Evolutionary conservation across 2,113 vertebrate species (phyloP).

Genomic region (Tauraco erythrolophus): DNA sequence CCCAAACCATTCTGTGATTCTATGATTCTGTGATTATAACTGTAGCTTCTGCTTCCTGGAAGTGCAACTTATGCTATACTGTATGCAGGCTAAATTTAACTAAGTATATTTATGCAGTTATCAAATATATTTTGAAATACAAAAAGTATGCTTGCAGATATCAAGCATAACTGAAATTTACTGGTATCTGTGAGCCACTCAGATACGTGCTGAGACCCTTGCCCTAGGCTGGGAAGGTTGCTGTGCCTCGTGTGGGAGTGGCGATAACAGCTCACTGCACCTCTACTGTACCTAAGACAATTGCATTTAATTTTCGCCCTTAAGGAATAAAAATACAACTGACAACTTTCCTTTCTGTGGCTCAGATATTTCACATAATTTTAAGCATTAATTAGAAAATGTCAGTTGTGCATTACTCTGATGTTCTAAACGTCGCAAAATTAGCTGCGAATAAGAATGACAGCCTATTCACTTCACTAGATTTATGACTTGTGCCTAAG

Average conservation of each 20-base stretch:
- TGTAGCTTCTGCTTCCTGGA: neutral
- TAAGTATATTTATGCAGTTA: neutral
- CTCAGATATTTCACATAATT: neutral
- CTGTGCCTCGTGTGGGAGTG: neutral
- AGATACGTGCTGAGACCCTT: neutral
- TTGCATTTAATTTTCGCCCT: neutral
- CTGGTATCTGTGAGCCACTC: neutral
- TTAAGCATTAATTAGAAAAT: neutral
- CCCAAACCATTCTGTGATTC: no score
- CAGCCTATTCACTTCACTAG: neutral
- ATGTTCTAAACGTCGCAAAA: neutral
- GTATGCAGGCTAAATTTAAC: neutral
- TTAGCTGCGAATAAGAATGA: neutral
- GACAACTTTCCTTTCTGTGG: neutral
- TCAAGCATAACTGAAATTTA: neutral
- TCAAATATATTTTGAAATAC: neutral
- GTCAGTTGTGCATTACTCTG: neutral
- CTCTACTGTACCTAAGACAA: neutral
- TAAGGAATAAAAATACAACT: neutral
- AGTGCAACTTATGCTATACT: neutral
- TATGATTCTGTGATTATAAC: no score
- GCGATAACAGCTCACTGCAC: neutral
- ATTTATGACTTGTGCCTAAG: neutral
- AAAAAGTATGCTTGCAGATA: neutral
- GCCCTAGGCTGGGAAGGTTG: neutral